Evolutionary conservation across 2,888 invertebrate genomes (phyloP), one percentile per base, ranked within the genome.

Genomic region (Quadroppia sp.): DNA sequence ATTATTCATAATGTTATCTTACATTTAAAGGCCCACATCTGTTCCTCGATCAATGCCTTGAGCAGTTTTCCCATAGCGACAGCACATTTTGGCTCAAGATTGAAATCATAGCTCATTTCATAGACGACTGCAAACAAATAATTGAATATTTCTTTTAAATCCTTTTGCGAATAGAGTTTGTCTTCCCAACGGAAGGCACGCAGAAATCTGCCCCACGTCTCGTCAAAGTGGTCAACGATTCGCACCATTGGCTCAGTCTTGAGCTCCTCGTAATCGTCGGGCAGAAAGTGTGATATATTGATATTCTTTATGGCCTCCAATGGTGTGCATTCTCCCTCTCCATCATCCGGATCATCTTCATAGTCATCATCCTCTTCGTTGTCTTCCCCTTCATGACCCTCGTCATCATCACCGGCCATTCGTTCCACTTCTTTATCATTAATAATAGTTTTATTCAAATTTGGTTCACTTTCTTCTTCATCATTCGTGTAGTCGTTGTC

Each of bases 11-110:
- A 53, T 23, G 23, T 50, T 11, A 2, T 1, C 59, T 69, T 48
- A 73, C 73, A 70, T 30, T 70, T 74, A 7, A 74, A 25, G n/a
- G 74, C 74, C 74, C 74, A 74, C 17, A 70, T 40, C 23, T 74
- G 50, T 20, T 36, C 40, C 1, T 13, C 0, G 4, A 53, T n/a
- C 3, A 74, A 13, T 11, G 50, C 74, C 23, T 45, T 32, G 9
- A 70, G n/a, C 7, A 70, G 32, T 13, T 23, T 2, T 6, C n/a
- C 30, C 9, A 74, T n/a, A 17, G 74, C 69, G 4, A 15, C 53
- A n/a, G 50, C 28, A 32, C 74, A 74, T 1, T 28, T 17, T 0
- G 70, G 28, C 15, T 74, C 70, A 11, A 74, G 53, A 6, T 74
- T 36, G 1, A 74, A 3, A 7, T 70, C 70, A 17, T 53, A 70